These are phyloP conservation scores for Bruchidius siliquastri DNA, from an alignment of 2,888 invertebrate species.

Conservation along the genomic window DNA sequence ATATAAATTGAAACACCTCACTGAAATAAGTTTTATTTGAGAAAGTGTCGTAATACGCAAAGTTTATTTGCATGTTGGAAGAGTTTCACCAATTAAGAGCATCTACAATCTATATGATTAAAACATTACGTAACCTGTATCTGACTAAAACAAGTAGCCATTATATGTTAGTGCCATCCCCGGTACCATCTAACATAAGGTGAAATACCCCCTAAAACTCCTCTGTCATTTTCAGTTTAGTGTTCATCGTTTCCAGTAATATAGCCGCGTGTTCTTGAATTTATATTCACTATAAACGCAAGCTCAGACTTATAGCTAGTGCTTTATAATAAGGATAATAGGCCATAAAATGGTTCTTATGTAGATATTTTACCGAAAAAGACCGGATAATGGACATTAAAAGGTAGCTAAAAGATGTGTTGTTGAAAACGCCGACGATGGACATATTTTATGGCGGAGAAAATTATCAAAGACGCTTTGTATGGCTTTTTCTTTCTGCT, in stretches of 20 bases:
- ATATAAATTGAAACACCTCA: too few species aligned
- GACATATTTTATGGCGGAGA: background rate
- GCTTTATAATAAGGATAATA: background rate
- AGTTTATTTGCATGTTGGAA: too few species aligned
- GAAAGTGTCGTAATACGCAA: too few species aligned
- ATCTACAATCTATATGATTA: too few species aligned
- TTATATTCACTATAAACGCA: background rate
- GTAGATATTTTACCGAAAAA: background rate
- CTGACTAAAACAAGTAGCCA: background rate
- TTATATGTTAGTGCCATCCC: too few species aligned
- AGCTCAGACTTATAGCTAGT: background rate
- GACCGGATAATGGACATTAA: background rate
- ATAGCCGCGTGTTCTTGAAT: background rate
- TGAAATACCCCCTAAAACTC: background rate
- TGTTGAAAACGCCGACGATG: background rate
- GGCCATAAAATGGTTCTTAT: background rate
- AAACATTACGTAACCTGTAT: background rate
- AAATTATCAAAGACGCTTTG: background rate
- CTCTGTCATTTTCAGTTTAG: background rate
- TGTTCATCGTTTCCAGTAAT: background rate
- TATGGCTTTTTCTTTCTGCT: too few species aligned
- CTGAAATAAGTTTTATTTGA: too few species aligned
- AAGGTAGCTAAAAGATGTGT: background rate
- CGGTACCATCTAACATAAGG: background rate
- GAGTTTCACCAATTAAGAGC: too few species aligned